Conservation (phyloP, 2,888 invertebrate species). For the Liopterus haemorrhoidalis region DNA sequence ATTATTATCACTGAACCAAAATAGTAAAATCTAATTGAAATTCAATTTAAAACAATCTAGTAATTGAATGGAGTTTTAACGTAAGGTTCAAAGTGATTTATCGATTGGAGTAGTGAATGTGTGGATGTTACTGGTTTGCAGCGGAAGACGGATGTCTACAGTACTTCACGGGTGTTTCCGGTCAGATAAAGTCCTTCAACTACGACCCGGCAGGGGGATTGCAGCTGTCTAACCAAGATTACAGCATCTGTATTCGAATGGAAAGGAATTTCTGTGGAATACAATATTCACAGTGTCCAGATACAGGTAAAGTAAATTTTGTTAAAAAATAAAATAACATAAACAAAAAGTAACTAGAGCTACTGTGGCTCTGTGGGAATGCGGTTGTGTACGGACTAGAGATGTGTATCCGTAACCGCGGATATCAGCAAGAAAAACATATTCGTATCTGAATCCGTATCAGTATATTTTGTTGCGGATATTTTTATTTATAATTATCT, state of each 20-base stretch:
- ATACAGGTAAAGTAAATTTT: slow-evolving; percentile 54
- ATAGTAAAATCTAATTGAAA: neutral
- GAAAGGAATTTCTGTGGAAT: slow-evolving; percentile 84
- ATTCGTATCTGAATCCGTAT: too few relatives aligned
- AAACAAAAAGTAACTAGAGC: too few relatives aligned
- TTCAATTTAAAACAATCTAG: neutral
- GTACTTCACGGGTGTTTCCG: slow-evolving; percentile 73
- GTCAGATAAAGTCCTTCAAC: slow-evolving; percentile 77
- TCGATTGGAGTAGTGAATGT: slow-evolving; percentile 6
- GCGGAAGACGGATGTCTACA: slow-evolving; percentile 75
- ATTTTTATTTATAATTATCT: too few relatives aligned
- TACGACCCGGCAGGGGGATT: slow-evolving; percentile 69
- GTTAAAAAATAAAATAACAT: neutral
- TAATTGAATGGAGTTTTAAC: neutral
- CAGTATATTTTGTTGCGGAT: too few relatives aligned
- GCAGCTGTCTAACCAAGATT: slow-evolving; percentile 83
- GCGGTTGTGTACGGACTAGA: too few relatives aligned
- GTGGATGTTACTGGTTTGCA: too few relatives aligned
- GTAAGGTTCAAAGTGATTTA: neutral
- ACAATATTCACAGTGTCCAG: slow-evolving; percentile 70
- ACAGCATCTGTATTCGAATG: slow-evolving; percentile 76
- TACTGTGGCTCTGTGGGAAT: too few relatives aligned
- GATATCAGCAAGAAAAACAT: too few relatives aligned
- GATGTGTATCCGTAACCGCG: too few relatives aligned
- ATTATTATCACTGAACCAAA: too few relatives aligned